Percentiles rank a stretch among this genome's conserved stretches.
Conservation (phyloP, 2,888 invertebrate genomes). For the Eupithecia dodoneata region DNA sequence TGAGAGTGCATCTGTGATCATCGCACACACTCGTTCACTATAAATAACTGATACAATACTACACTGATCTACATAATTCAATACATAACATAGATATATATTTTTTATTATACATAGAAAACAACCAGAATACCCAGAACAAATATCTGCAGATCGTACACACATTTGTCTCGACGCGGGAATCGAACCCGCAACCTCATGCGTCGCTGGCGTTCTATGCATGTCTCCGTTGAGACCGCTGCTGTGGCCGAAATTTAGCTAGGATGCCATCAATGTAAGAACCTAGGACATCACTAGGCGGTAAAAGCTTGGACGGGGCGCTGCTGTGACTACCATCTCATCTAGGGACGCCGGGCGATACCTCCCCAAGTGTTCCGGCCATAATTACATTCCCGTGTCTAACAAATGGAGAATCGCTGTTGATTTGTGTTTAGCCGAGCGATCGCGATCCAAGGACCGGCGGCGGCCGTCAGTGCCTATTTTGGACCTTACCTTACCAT, state of each 20-base stretch:
- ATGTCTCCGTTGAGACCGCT: not conserved
- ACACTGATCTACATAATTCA: no score
- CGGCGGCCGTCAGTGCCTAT: constrained; percentile 18
- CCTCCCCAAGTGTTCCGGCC: constrained; percentile 77
- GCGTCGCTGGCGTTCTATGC: not conserved
- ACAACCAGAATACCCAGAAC: no score
- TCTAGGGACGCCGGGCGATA: constrained; percentile 49
- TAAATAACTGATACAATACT: no score
- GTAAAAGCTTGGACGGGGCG: constrained; percentile 65
- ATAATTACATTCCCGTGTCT: constrained; percentile 86
- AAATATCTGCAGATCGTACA: no score
- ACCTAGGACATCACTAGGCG: constrained; percentile 17
- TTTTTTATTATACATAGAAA: no score
- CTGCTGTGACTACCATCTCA: constrained; percentile 26
- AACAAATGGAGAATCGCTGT: constrained; percentile 86
- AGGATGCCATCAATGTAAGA: not conserved
- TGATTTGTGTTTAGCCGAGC: constrained; percentile 83
- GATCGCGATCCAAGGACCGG: constrained; percentile 63
- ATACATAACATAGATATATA: no score
- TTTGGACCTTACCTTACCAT: constrained; percentile 24
- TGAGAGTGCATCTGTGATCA: no score
- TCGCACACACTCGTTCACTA: no score
- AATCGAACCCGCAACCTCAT: no score
- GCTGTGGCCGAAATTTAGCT: not conserved
- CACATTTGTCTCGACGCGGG: no score